A percentile compares a stretch with the other conserved stretches of the same genome.
Evolutionary conservation across 92 coral and sea anemone genomes (phyloP).

Genomic region (Pocillopora grandis): DNA sequence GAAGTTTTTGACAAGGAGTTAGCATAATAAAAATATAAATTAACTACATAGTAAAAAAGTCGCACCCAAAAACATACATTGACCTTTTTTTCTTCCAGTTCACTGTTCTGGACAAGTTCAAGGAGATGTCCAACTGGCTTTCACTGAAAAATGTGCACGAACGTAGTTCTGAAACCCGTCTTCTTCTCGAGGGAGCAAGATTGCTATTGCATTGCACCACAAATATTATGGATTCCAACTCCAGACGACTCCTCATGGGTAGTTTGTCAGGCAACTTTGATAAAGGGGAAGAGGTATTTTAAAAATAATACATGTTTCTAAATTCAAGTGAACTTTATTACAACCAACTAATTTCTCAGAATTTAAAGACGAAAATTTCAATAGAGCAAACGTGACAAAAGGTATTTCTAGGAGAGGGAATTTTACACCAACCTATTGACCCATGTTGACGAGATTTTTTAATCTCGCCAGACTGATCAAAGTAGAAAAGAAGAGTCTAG

Average conservation of each 20-base stretch:
- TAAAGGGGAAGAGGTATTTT: not conserved
- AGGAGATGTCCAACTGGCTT: not conserved
- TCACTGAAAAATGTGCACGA: not conserved
- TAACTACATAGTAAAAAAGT: no score
- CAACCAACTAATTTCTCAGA: no score
- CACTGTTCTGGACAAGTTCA: not conserved
- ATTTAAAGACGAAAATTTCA: no score
- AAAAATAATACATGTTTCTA: not conserved
- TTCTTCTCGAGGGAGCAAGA: not conserved
- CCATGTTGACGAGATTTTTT: no score
- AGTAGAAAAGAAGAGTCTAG: no score
- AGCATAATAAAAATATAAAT: no score
- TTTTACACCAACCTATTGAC: no score
- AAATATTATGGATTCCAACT: not conserved
- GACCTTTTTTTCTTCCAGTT: not conserved
- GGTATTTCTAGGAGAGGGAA: no score
- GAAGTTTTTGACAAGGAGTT: no score
- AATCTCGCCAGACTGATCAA: no score
- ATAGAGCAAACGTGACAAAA: no score
- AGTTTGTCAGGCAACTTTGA: not conserved
- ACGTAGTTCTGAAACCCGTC: slow-evolving; percentile 3
- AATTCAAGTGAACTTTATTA: not conserved
- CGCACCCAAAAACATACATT: no score
- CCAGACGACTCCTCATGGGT: not conserved
- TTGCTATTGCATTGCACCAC: slow-evolving; percentile 4